Conservation (phyloP, 2,797 vertebrate species). For the Chaenodraco wilsoni region DNA sequence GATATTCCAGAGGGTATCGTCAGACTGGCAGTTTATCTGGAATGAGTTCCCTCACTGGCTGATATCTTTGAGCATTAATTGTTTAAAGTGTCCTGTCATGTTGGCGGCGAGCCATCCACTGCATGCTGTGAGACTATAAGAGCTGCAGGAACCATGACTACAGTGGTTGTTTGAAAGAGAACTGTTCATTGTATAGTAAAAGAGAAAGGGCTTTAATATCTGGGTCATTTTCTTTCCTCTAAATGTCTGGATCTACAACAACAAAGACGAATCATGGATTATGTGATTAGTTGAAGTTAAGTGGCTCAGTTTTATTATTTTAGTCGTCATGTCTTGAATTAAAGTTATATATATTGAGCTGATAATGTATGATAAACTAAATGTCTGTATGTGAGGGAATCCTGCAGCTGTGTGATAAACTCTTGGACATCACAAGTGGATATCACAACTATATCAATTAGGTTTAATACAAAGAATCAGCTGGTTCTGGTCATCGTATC, state of each 20-base stretch:
- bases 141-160: background rate
- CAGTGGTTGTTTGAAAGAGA: conserved; percentile 11
- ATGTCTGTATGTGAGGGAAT: too few relatives aligned
- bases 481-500: too few relatives aligned
- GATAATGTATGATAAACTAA: too few relatives aligned
- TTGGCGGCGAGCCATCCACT: conserved; percentile 46
- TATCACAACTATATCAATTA: background rate
- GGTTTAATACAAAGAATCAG: background rate
- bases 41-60: conserved; percentile 60
- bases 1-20: conserved; percentile 67
- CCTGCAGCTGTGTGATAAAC: background rate
- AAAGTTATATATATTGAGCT: too few relatives aligned
- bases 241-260: background rate
- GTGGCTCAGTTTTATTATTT: background rate
- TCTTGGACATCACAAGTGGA: too few relatives aligned
- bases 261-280: background rate
- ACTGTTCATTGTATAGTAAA: background rate
- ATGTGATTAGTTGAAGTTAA: background rate
- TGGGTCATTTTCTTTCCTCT: background rate
- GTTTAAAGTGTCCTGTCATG: conserved; percentile 80
- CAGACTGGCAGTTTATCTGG: conserved; percentile 63
- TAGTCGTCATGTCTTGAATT: too few relatives aligned
- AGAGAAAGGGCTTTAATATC: background rate
- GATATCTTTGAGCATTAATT: conserved; percentile 80
- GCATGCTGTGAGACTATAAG: conserved; percentile 28